Percentiles rank a stretch among this genome's conserved stretches.
phyloP scores from a whole-genome alignment of 2,113 vertebrate species.

The Lepus americanus region DNA sequence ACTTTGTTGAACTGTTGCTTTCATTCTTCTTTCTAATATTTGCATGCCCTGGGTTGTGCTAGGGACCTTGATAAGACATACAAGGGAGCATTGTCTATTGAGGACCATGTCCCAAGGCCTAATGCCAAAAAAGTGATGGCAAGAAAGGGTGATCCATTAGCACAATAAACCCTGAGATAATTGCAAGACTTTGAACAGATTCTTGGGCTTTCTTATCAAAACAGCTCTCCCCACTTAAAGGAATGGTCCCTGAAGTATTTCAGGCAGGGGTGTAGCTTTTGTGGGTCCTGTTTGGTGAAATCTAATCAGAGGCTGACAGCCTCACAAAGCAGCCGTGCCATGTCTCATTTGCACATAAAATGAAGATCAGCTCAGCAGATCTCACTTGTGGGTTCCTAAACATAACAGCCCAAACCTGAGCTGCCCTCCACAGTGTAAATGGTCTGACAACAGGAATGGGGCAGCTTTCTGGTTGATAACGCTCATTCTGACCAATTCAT shows the following conservation, averaged over 20 bases:
- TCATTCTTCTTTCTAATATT: neutral
- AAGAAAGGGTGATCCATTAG: neutral
- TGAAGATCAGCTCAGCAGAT: neutral
- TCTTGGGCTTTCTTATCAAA: conserved; percentile 12
- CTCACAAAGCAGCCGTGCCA: neutral
- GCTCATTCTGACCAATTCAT: neutral
- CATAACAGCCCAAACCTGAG: neutral
- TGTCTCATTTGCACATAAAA: neutral
- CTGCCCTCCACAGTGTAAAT: neutral
- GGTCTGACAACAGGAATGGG: neutral
- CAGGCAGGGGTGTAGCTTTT: neutral
- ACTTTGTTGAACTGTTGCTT: neutral
- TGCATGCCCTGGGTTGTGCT: neutral
- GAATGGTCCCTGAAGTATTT: neutral
- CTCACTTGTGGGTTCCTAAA: neutral
- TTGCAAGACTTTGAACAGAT: neutral
- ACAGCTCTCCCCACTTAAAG: neutral
- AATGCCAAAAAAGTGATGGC: neutral
- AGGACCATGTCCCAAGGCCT: neutral
- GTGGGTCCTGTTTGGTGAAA: neutral
- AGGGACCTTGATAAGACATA: neutral
- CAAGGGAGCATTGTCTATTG: neutral
- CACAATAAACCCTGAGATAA: neutral
- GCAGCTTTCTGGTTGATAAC: neutral
- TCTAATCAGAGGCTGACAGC: neutral